phyloP scores from a whole-genome alignment of 2,888 invertebrate species.

The Drosophila borealis region DNA sequence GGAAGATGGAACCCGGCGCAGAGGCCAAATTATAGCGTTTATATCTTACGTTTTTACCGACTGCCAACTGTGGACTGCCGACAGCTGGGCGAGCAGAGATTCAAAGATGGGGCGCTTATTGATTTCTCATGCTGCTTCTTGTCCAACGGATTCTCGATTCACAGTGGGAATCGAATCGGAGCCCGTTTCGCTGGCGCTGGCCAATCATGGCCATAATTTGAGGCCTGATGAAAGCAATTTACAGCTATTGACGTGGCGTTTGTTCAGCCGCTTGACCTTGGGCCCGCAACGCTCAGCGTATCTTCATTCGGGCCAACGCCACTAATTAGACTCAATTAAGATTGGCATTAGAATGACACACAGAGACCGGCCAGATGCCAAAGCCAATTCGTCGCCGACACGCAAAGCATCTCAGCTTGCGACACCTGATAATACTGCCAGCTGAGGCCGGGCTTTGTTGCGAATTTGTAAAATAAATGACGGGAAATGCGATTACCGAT shows the following conservation, averaged over 20 bases:
- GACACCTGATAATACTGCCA: conserved; percentile 18
- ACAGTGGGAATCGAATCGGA: conserved; percentile 7
- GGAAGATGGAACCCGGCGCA: conserved; percentile 34
- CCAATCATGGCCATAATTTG: conserved; percentile 44
- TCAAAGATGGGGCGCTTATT: conserved; percentile 62
- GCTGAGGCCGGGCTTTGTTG: not conserved
- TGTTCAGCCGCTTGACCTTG: conserved; percentile 33
- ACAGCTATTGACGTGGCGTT: conserved; percentile 38
- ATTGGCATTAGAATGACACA: conserved; percentile 38
- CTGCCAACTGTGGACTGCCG: conserved; percentile 20
- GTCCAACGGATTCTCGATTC: conserved; percentile 9
- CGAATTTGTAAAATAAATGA: conserved; percentile 2
- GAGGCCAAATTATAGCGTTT: conserved; percentile 66
- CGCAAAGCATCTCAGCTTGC: conserved; percentile 28
- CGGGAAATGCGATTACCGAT: conserved; percentile 12
- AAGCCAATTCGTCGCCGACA: conserved; percentile 23
- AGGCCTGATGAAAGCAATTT: conserved; percentile 59
- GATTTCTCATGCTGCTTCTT: conserved; percentile 55
- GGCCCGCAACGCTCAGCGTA: not conserved
- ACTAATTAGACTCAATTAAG: conserved; percentile 48
- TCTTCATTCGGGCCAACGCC: conserved; percentile 5
- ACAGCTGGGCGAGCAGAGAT: conserved; percentile 35
- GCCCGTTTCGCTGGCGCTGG: conserved; percentile 7
- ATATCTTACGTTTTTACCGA: conserved; percentile 35
- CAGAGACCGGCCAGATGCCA: conserved; percentile 1